Percentiles rank a stretch among this genome's conserved stretches.
phyloP scores from a whole-genome alignment of 2,797 vertebrate genomes.

The Pristis pectinata region DNA sequence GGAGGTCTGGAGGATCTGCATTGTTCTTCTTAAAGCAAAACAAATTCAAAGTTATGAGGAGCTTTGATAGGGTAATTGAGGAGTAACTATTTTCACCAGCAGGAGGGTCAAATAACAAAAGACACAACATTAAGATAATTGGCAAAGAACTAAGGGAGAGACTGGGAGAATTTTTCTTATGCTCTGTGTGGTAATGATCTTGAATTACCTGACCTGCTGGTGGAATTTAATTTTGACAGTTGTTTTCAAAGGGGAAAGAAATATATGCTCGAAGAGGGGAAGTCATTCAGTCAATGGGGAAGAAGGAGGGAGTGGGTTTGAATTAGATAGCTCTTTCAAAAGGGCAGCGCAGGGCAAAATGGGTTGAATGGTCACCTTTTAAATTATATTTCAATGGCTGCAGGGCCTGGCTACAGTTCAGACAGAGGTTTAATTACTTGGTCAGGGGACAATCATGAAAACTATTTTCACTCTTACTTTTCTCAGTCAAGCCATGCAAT shows the following conservation, averaged over 20 bases:
- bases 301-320: neutral
- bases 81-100: too few relatives aligned
- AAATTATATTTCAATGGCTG: neutral
- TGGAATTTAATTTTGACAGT: too few relatives aligned
- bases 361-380: too few relatives aligned
- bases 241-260: too few relatives aligned
- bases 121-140: neutral
- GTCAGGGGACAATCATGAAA: neutral
- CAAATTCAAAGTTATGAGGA: too few relatives aligned
- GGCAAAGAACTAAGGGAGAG: neutral
- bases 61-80: too few relatives aligned
- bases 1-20: too few relatives aligned
- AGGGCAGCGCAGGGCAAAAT: neutral
- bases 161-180: neutral
- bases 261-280: neutral
- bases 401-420: neutral
- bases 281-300: neutral
- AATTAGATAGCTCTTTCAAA: neutral
- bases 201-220: too few relatives aligned
- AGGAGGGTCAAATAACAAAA: too few relatives aligned
- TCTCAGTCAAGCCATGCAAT: neutral
- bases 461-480: neutral
- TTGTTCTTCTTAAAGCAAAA: too few relatives aligned
- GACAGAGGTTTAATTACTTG: neutral
- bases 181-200: too few relatives aligned